A percentile compares a stretch with the other conserved stretches of the same genome.
phyloP scores from a whole-genome alignment of 2,797 vertebrate genomes.

The Syncerus caffer region DNA sequence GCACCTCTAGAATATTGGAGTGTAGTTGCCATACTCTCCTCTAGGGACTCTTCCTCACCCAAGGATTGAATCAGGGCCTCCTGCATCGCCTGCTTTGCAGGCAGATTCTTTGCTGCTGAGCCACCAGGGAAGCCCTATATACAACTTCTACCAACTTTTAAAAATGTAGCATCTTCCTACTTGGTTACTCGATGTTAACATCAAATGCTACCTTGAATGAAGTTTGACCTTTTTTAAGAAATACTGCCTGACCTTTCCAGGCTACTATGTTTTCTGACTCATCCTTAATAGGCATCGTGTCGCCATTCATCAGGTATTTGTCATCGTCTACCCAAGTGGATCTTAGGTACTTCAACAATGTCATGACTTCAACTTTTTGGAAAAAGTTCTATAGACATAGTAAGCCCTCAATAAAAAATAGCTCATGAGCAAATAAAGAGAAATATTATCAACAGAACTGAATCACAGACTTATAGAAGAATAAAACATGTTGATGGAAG shows the following conservation, averaged over 20 bases:
- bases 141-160: neutral
- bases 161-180: neutral
- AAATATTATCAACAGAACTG: neutral
- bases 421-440: neutral
- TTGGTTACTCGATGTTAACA: neutral
- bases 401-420: neutral
- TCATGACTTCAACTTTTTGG: neutral
- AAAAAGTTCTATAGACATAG: neutral
- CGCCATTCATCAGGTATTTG: neutral
- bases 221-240: neutral
- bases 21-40: neutral
- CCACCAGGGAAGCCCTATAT: neutral
- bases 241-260: neutral
- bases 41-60: rapidly evolving
- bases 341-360: neutral
- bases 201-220: neutral
- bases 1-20: neutral
- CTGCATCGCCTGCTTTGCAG: neutral
- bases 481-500: neutral
- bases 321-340: neutral
- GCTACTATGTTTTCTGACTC: neutral
- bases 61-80: rapidly evolving
- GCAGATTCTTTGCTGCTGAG: neutral
- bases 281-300: neutral
- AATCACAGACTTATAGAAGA: neutral